phyloP scores from a whole-genome alignment of 2,113 vertebrate genomes.

The Trematocara variabile region DNA sequence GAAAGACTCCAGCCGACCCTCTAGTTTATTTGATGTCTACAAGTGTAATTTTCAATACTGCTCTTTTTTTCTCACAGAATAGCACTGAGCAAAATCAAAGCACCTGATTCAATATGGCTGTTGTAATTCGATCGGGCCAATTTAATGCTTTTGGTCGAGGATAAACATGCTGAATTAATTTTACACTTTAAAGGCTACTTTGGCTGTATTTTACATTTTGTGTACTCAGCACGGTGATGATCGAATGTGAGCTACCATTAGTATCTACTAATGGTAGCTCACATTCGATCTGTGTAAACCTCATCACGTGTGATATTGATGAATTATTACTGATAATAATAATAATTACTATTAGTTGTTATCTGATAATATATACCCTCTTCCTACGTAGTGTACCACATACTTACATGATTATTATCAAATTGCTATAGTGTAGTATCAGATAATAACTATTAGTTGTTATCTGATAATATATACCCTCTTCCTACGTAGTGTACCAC shows the following conservation, averaged over 20 bases:
- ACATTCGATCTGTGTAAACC: not conserved
- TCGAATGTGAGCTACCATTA: too few relatives aligned
- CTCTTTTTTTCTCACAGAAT: conserved; percentile 32
- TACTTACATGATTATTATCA: conserved; percentile 15
- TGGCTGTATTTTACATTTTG: not conserved
- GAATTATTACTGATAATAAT: not conserved
- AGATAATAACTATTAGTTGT: too few relatives aligned
- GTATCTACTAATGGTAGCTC: not conserved
- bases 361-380: not conserved
- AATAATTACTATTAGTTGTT: not conserved
- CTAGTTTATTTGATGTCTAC: conserved; percentile 55
- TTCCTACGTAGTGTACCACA: not conserved
- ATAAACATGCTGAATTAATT: conserved; percentile 37
- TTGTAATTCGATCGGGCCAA: conserved; percentile 38
- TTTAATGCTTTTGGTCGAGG: conserved; percentile 18
- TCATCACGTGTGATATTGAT: not conserved
- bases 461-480: not conserved
- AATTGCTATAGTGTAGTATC: conserved; percentile 35
- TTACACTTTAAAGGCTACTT: conserved; percentile 1
- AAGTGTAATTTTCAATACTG: conserved; percentile 33
- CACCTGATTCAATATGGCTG: conserved; percentile 27
- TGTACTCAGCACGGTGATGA: not conserved
- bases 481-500: not conserved
- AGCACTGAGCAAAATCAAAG: conserved; percentile 46
- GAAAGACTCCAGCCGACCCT: conserved; percentile 46